Evolutionary conservation across 2,888 invertebrate species (phyloP), one percentile per base, ranked within the genome.

Genomic region (Oscheius sp.): DNA sequence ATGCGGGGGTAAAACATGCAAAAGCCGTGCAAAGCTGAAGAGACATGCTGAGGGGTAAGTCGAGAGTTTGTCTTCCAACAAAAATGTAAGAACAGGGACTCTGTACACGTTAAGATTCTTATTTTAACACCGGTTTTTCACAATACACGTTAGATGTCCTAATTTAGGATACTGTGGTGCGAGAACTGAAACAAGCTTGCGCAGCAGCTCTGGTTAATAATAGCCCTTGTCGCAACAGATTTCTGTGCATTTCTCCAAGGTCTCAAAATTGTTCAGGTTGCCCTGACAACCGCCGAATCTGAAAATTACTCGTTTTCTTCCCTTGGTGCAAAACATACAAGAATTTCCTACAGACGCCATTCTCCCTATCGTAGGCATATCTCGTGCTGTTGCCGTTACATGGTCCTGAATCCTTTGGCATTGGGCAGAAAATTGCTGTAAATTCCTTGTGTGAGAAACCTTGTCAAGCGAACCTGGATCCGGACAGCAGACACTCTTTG

Each of bases 251-350:
- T 82, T 78, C 74, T 87, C 77, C 47, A 87, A 59, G 3, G 79
- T 78, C 32, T 81, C 79, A 63, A 86, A 86, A 63, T 86, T 85
- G 78, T 87, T 87, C 76, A 87, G 74, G 59, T 87, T 85, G 37
- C 87, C 87, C 37, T 83, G 86, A 74, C 87, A 87, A 13, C 87
- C 87, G 29, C 84, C 79, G 76, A 84, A 87, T 11, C 84, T 80
- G 74, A 77, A 87, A 76, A 53, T 70, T n/a, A 9, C 37, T 53
- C 4, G 10, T n/a, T 2, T n/a, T n/a, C 1, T 35, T 53, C 2
- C 5, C 50, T 7, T 33, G 10, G 21, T 1, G 13, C 42, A 1
- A 59, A 51, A 68, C 81, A 68, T 57, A 85, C 83, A 42, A 68
- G 55, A 83, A 85, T 60, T 78, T 82, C 57, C 79, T 79, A 59